phyloP scores from a whole-genome alignment of 2,797 vertebrate genomes.

The Salmo trutta region DNA sequence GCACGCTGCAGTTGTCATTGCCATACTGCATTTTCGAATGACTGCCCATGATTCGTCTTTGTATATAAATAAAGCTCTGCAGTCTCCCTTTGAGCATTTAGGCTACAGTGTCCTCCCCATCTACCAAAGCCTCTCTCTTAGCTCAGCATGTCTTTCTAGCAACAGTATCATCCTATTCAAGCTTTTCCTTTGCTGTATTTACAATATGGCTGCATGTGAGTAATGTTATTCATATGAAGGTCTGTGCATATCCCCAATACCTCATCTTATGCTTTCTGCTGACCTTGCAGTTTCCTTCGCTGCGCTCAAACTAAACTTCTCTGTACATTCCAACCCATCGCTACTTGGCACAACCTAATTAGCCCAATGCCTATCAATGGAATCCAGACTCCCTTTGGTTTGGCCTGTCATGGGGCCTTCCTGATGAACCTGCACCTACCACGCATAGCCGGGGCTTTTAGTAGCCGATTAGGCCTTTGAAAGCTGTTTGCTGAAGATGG shows the following conservation, averaged over 20 bases:
- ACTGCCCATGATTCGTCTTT: background rate
- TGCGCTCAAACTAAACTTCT: conserved; percentile 26
- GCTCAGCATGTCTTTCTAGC: background rate
- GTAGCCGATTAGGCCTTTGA: conserved; percentile 39
- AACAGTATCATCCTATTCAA: background rate
- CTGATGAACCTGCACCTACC: background rate
- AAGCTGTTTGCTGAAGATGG: conserved; percentile 45
- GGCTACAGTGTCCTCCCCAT: no score
- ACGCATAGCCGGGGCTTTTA: conserved; percentile 16
- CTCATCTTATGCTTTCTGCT: background rate
- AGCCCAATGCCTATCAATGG: conserved; percentile 45
- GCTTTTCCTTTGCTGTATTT: background rate
- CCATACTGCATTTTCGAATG: background rate
- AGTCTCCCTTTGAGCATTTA: no score
- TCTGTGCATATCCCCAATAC: background rate
- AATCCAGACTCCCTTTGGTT: conserved; percentile 29
- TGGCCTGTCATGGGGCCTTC: conserved; percentile 13
- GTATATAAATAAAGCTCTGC: no score
- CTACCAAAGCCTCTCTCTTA: background rate
- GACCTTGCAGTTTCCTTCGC: conserved; percentile 22
- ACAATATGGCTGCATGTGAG: background rate
- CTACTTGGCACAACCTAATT: conserved; percentile 25
- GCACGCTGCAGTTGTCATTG: background rate
- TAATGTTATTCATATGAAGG: background rate
- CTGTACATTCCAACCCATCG: conserved; percentile 1